Base-by-base conservation (phyloP, 2,888 invertebrate species). In the Yponomeuta malinellus region DNA sequence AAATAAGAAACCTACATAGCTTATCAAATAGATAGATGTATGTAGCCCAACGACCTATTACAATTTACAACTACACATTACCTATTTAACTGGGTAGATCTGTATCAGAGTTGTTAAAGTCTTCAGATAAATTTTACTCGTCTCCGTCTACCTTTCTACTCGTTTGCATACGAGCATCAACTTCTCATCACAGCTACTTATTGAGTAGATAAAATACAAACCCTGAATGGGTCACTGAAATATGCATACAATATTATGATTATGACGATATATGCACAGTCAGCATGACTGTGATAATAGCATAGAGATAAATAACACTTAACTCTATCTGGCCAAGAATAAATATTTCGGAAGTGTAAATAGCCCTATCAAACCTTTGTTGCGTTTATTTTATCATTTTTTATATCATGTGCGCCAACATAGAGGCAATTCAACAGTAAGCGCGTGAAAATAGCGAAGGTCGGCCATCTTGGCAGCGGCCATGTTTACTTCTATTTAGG, bases 361-460 rank as follows among this genome's bases (percentile, higher is more conserved):
- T 59, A 43, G 43, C 43, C 8, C 6, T 59, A 59, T 12, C 15
- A 59, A 59, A 0, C 52, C 12, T 59, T 15, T 59, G 15, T 59
- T 15, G 52, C 6, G 52, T 59, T 59, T 59, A 15, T 15, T 59
- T 59, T 59, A 59, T 59, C 52, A 59, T 59, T 59, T 59, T 15
- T 12, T 15, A 59, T 59, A 5, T 59, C 15, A 1, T 59, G 5
- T 15, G 5, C 52, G 15, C 43, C 52, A 59, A 2, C 12, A 12
- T 15, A 59, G 52, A 12, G 52, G 52, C 52, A 59, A 59, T 29
- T 67, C 15, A 15, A 67, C 37, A 43, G 43, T 77, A 79, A 83
- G 81, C 79, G 78, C 78, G 82, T 82, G 86, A 85, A 89, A 90
- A 89, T 89, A 90, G 85, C 85, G 90, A 92, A 91, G 92, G 92